phyloP scores from a whole-genome alignment of 1,140 invertebrate genomes.

The Apolygus lucorum region DNA sequence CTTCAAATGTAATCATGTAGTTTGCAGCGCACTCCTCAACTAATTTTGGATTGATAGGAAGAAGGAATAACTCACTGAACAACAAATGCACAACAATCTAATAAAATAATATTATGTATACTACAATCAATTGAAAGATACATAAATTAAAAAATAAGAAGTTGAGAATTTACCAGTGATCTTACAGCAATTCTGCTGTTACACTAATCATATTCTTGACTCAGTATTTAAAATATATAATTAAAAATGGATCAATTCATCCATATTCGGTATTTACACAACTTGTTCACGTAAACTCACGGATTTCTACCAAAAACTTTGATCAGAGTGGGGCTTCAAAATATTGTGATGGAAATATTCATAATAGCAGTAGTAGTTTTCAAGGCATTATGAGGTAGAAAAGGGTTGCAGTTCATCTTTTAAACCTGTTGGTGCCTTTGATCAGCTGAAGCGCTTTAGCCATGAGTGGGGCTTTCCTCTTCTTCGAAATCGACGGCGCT shows the following conservation, averaged over 20 bases:
- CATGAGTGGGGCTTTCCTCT: slow-evolving; percentile 38
- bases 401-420: slow-evolving; percentile 22
- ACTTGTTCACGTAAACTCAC: background rate
- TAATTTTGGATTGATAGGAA: too few relatives aligned
- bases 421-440: slow-evolving; percentile 31
- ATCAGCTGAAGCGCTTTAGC: slow-evolving; percentile 35
- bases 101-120: background rate
- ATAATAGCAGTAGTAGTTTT: too few relatives aligned
- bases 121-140: background rate
- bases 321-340: background rate
- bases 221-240: background rate
- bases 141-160: background rate
- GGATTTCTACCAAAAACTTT: background rate
- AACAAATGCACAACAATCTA: background rate
- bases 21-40: too few relatives aligned
- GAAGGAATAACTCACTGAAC: too few relatives aligned
- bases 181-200: background rate
- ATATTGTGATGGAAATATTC: too few relatives aligned
- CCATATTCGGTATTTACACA: background rate
- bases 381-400: background rate
- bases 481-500: slow-evolving; percentile 31
- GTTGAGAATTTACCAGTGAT: background rate
- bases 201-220: background rate
- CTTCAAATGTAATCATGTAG: too few relatives aligned
- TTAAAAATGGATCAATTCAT: background rate